These are phyloP conservation scores for Agelas oroides DNA, from an alignment of 37 sponge, comb jelly and placozoan genomes.

Conservation along the genomic window DNA sequence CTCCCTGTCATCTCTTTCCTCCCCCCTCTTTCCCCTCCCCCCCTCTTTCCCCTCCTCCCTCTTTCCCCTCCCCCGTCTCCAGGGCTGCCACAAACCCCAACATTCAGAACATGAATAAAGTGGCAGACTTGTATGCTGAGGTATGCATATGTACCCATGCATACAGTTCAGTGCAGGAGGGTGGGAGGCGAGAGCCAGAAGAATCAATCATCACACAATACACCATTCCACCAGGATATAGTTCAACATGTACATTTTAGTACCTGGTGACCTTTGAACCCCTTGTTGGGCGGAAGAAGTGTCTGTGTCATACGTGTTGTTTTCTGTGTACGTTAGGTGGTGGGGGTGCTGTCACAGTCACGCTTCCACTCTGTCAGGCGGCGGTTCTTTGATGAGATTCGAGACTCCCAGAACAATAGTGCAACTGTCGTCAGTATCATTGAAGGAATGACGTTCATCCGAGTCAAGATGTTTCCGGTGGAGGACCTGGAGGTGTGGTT, in stretches of 20 bases:
- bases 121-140: constrained; percentile 97
- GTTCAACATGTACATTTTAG: too few relatives aligned
- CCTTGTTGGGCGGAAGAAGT: too few relatives aligned
- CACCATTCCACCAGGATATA: too few relatives aligned
- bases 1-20: too few relatives aligned
- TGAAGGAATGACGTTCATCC: constrained; percentile 92
- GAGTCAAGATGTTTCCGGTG: constrained; percentile 97
- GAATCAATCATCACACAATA: too few relatives aligned
- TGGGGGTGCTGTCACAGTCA: constrained; percentile 95
- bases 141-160: constrained; percentile 29
- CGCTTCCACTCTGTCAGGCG: constrained; percentile 86
- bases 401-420: constrained; percentile 59
- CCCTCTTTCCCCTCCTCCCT: too few relatives aligned
- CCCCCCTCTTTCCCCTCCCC: too few relatives aligned
- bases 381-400: constrained; percentile 84
- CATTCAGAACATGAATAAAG: constrained; percentile 84
- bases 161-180: too few relatives aligned
- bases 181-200: too few relatives aligned
- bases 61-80: not conserved
- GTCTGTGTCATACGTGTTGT: too few relatives aligned
- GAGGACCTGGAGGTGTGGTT: constrained; percentile 97
- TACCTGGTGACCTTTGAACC: too few relatives aligned
- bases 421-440: constrained; percentile 81
- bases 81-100: constrained; percentile 72
- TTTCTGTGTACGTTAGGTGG: not conserved